Evolutionary conservation across 2,888 invertebrate genomes (phyloP).

Genomic region (Elmis aenea): DNA sequence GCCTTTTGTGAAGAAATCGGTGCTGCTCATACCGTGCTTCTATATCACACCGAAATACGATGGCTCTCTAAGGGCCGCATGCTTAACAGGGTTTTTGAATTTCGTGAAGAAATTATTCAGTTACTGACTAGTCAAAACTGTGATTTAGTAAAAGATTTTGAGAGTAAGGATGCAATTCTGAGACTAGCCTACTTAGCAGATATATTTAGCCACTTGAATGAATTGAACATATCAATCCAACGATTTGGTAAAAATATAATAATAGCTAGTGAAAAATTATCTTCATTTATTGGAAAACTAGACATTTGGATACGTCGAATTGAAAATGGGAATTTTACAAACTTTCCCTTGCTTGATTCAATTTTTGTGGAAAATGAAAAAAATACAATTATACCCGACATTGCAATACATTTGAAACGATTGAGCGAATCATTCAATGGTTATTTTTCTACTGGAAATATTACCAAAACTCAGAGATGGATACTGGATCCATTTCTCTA

Average conservation of each 20-base stretch:
- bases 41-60: conserved; percentile 8
- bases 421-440: background rate
- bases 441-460: conserved; percentile 2
- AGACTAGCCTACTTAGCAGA: conserved; percentile 9
- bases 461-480: conserved; percentile 10
- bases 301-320: conserved; percentile 4
- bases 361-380: background rate
- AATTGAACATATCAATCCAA: conserved; percentile 10
- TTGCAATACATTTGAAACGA: background rate
- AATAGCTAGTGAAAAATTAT: conserved; percentile 6
- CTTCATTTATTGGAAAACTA: background rate
- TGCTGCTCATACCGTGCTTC: conserved; percentile 9
- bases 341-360: conserved; percentile 1
- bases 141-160: conserved; percentile 5
- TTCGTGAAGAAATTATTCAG: conserved; percentile 3
- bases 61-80: conserved; percentile 8
- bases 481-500: conserved; percentile 15
- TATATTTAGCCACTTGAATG: conserved; percentile 13
- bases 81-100: conserved; percentile 5
- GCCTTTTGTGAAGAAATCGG: conserved; percentile 10
- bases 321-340: background rate
- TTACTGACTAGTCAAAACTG: conserved; percentile 5
- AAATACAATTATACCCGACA: background rate
- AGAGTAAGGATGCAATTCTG: conserved; percentile 1
- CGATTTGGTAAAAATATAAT: conserved; percentile 7